Base-by-base conservation (phyloP, 2,888 invertebrate species). In the Petrolisthes cinctipes region DNA sequence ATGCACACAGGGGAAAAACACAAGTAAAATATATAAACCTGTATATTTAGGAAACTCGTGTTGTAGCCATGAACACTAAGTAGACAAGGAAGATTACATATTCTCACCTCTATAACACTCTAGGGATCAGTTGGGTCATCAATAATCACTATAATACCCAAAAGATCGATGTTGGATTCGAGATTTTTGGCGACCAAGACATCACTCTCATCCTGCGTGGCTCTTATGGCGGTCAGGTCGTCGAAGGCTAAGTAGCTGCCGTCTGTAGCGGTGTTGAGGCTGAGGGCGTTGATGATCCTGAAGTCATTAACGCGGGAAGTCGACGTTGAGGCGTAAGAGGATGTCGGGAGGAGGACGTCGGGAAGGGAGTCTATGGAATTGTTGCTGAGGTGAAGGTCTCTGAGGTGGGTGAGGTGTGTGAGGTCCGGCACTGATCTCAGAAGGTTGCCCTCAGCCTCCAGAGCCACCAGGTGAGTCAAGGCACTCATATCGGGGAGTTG, bases 261-360 rank as follows among this genome's bases (percentile, higher is more conserved):
- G n/a, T 14, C 79, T n/a, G 79, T 17, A 5, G 79, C 79, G 54
- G 79, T 79, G n/a, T 54, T n/a, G 17, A 79, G 17, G 79, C 54
- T 79, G 56, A 20, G 54, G 79, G 79, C 79, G 79, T 79, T 79
- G 79, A 79, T 54, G 54, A 20, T 79, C 9, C 7, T n/a, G 57
- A 79, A 54, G 56, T 53, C 4, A 23, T 79, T 79, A 4, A 7
- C 6, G 14, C 54, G 71, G 14, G 79, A 79, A 56, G 6, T 56
- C 11, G n/a, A 79, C 7, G 56, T 54, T 23, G 79, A 79, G n/a
- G n/a, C 9, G 79, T 54, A 23, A 17, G 57, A 20, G 14, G 79
- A 79, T 6, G 17, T n/a, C 54, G 79, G 79, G 17, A 79, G 56
- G 56, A 79, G 56, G n/a, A 17, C 17, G n/a, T 79, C 56, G 37